Percentiles rank a stretch among this genome's conserved stretches.
Evolutionary conservation across 2,113 vertebrate species (phyloP).

Genomic region (Phyllostomus hastatus): DNA sequence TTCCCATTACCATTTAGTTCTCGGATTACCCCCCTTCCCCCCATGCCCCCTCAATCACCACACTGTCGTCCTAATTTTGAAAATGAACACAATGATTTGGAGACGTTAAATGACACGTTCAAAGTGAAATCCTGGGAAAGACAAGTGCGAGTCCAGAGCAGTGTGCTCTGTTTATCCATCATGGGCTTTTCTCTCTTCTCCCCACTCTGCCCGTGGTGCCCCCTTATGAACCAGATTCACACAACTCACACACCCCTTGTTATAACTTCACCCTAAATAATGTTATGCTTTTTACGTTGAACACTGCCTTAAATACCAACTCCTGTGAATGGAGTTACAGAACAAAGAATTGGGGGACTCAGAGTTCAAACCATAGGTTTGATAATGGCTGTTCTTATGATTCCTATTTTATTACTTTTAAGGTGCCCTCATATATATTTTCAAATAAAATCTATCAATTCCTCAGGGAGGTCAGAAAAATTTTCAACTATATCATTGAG

Average conservation of each 20-base stretch:
- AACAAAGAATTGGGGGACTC: neutral
- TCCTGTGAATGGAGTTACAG: neutral
- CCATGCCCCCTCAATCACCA: too few species aligned
- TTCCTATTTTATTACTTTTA: neutral
- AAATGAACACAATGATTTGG: neutral
- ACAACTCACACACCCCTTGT: neutral
- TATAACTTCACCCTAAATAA: neutral
- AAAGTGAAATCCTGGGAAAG: too few species aligned
- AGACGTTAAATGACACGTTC: neutral
- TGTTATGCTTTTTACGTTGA: neutral
- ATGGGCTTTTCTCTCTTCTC: neutral
- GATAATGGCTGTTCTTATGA: neutral
- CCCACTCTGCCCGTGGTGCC: too few species aligned
- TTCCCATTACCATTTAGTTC: too few species aligned
- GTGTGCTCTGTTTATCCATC: neutral
- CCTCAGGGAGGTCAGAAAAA: neutral
- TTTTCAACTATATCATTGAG: neutral
- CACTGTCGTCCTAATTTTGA: neutral
- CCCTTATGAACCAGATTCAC: neutral
- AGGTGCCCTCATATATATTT: neutral
- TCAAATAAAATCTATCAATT: neutral
- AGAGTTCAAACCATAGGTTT: neutral
- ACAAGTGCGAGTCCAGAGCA: neutral
- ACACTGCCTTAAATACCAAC: neutral
- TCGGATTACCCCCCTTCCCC: too few species aligned